Base-by-base conservation (phyloP, 2,797 vertebrate genomes). In the Decapterus maruadsi region DNA sequence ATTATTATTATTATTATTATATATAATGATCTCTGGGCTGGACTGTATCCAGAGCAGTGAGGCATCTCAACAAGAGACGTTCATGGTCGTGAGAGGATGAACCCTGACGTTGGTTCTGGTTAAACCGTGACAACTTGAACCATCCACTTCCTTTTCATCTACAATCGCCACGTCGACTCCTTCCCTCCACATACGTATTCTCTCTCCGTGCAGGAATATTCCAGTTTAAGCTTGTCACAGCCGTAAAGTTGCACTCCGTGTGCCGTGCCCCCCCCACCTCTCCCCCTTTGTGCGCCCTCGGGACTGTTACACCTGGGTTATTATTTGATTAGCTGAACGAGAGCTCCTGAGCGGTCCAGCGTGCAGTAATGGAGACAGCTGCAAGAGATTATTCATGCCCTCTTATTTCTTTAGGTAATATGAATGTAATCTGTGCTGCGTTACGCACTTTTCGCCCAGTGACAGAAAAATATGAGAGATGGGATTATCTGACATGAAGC, bases 261-360 rank as follows among this genome's bases (percentile, higher is more conserved):
- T 73, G 60, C 26, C 26, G n/a, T n/a, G n/a, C 26, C 26, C 26
- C 26, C 26, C 26, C 26, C 26, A 1, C 26, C 26, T 26, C 26
- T 3, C 26, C 26, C 26, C 66, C 9, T 19, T 73, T 72, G 56
- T 36, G 40, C 1, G 66, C 70, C 55, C 53, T 51, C 13, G 7
- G 50, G 73, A 38, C 66, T 31, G 68, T 78, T 60, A 68, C 82
- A 81, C 70, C 67, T 38, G 48, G 69, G 60, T 74, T 79, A 40
- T 80, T 53, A 82, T 67, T 68, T 69, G 66, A 89, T 86, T 64
- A 81, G 72, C 76, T 66, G 62, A 22, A 57, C 76, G 48, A 55
- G 58, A 74, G 63, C 63, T 69, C 42, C 58, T 48, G 67, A 74
- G 57, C 68, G 4, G 53, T 48, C 67, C 53, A 20, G 2, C 17